These are phyloP conservation scores for Rhorus exstirpatorius DNA, from an alignment of 2,888 invertebrate genomes.

Conservation along the genomic window DNA sequence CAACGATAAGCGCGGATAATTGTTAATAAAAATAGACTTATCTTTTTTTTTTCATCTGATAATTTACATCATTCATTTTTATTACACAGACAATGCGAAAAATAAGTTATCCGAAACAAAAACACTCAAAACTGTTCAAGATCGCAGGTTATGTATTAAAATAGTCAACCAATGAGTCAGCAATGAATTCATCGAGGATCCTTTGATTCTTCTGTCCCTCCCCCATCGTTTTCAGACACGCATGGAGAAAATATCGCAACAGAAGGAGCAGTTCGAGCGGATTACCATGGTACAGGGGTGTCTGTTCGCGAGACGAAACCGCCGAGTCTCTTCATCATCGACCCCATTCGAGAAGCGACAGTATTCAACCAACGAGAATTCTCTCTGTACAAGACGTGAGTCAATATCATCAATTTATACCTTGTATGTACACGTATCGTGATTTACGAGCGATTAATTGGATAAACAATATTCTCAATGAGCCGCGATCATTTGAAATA, in stretches of 20 bases:
- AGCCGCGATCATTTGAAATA: too few species aligned
- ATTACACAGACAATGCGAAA: too few species aligned
- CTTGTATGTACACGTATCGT: too few species aligned
- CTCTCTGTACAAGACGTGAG: slow-evolving; percentile 85
- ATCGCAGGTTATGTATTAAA: neutral
- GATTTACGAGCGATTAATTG: neutral
- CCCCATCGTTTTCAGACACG: slow-evolving; percentile 84
- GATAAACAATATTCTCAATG: neutral
- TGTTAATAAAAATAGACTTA: too few species aligned
- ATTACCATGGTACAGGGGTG: slow-evolving; percentile 82
- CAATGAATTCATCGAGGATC: too few species aligned
- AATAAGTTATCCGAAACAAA: too few species aligned
- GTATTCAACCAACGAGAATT: slow-evolving; percentile 81
- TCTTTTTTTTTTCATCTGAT: too few species aligned
- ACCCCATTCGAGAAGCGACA: slow-evolving; percentile 80
- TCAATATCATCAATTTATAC: slow-evolving; percentile 41
- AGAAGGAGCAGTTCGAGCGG: slow-evolving; percentile 85
- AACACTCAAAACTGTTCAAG: too few species aligned
- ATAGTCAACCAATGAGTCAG: too few species aligned
- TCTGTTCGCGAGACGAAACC: slow-evolving; percentile 81
- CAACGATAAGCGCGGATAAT: too few species aligned
- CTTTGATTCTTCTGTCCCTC: too few species aligned
- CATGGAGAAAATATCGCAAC: slow-evolving; percentile 87
- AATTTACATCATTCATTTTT: too few species aligned
- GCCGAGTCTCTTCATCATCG: slow-evolving; percentile 82